Evolutionary conservation across 1,140 invertebrate genomes (phyloP), one percentile per base, ranked within the genome.

Genomic region (Drosophila nigrodunni): DNA sequence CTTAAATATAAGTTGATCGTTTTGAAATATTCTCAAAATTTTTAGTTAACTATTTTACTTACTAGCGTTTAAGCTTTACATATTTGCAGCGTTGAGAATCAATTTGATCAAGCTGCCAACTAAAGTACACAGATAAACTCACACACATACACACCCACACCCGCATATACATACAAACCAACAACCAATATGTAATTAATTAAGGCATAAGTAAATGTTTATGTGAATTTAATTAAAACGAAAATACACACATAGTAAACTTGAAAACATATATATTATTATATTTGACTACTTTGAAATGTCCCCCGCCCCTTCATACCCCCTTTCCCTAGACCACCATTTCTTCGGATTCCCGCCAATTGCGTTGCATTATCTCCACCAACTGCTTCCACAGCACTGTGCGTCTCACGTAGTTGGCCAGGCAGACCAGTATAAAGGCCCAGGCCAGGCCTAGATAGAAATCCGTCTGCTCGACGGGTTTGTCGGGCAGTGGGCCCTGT

Each of bases 301-400:
- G 34, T 3, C 21, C 43, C 34, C 50, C 7, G 41, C 15, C 9
- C 46, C 34, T 58, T n/a, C 18, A 21, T 44, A 34, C n/a, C 46
- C 34, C 50, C 15, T n/a, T 30, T 9, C n/a, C 10, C 7, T 80
- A 89, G 54, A 89, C 86, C 4, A 85, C 81, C 71, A 89, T 81
- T 39, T 96, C 97, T 80, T 97, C 97, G 8, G 97, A 97, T 93
- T 98, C 97, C 61, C 96, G 94, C 97, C 98, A 98, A 61, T 97
- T 97, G 80, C 96, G 97, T 87, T 97, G 95, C 13, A 98, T 94
- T 83, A 95, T 95, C 91, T 98, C 97, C 1, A 98, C 95, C 73
- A 97, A 95, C 91, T 95, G 95, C 71, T 94, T 95, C 94, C 96
- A 98, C 91, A 96, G 95, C 25, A 94, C 94, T 30, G 97, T 97